Conservation (phyloP, 23 tunicate genomes). For the Halocynthia aurantium region DNA sequence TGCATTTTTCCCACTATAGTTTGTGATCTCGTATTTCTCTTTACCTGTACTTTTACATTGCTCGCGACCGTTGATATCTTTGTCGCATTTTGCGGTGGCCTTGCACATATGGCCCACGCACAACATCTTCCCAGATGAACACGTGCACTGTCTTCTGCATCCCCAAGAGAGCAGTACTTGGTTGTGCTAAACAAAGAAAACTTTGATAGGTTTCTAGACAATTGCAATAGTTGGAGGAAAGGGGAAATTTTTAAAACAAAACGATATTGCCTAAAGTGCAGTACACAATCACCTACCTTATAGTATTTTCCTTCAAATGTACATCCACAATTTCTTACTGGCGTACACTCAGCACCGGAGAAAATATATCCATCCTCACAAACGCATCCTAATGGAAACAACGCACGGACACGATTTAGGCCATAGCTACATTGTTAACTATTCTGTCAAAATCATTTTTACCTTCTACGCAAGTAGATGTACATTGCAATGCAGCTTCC, state of each 20-base stretch:
- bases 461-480: constrained; percentile 8
- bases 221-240: too few species aligned
- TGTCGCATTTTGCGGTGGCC: not conserved
- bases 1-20: too few species aligned
- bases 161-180: not conserved
- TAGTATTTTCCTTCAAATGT: constrained; percentile 5
- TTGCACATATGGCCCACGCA: not conserved
- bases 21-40: not conserved
- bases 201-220: too few species aligned
- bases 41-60: not conserved
- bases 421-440: not conserved
- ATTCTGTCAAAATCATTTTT: not conserved
- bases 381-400: not conserved
- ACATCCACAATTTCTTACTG: not conserved
- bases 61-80: not conserved
- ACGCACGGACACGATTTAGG: not conserved
- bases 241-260: too few species aligned
- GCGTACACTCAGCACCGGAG: not conserved
- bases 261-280: too few species aligned
- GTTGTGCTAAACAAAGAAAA: not conserved
- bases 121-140: not conserved
- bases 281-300: constrained; percentile 2
- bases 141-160: not conserved
- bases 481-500: not conserved
- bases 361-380: not conserved